Evolutionary conservation across 2,888 invertebrate genomes (phyloP).

Genomic region (Drosophila kanekoi): DNA sequence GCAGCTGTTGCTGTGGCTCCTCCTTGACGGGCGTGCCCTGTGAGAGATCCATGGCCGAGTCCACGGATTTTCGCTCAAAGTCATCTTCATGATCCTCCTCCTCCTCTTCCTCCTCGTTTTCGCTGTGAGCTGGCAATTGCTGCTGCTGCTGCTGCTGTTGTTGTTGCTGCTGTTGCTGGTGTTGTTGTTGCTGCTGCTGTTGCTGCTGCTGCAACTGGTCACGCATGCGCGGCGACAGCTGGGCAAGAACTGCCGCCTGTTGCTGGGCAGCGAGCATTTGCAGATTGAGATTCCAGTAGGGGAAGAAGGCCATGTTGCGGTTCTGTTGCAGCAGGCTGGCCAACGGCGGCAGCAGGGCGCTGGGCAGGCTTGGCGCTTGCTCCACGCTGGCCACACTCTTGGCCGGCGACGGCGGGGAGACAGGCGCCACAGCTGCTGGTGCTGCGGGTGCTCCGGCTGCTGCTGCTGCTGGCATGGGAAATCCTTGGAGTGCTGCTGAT

Average conservation of each 20-base stretch:
- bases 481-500: slow-evolving; percentile 82
- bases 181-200: slow-evolving; percentile 54
- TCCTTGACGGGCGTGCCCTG: slow-evolving; percentile 83
- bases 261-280: slow-evolving; percentile 85
- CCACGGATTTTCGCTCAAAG: slow-evolving; percentile 75
- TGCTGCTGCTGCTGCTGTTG: slow-evolving; percentile 34
- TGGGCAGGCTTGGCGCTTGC: slow-evolving; percentile 50
- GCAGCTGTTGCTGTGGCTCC: slow-evolving; percentile 40
- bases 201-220: slow-evolving; percentile 72
- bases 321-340: slow-evolving; percentile 83
- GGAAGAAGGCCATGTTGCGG: slow-evolving; percentile 83
- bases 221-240: slow-evolving; percentile 82
- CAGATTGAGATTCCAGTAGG: slow-evolving; percentile 84
- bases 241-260: slow-evolving; percentile 83
- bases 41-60: slow-evolving; percentile 84
- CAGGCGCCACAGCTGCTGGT: slow-evolving; percentile 31
- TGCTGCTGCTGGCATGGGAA: slow-evolving; percentile 49
- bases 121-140: slow-evolving; percentile 27
- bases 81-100: slow-evolving; percentile 71
- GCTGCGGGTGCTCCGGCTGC: slow-evolving; percentile 12
- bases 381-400: slow-evolving; percentile 71
- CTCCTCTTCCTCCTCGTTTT: slow-evolving; percentile 61
- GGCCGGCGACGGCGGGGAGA: slow-evolving; percentile 71
- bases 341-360: slow-evolving; percentile 78
- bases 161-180: slow-evolving; percentile 49